These are phyloP conservation scores for Porites evermanni DNA, from an alignment of 92 coral and sea anemone genomes.

Conservation along the genomic window DNA sequence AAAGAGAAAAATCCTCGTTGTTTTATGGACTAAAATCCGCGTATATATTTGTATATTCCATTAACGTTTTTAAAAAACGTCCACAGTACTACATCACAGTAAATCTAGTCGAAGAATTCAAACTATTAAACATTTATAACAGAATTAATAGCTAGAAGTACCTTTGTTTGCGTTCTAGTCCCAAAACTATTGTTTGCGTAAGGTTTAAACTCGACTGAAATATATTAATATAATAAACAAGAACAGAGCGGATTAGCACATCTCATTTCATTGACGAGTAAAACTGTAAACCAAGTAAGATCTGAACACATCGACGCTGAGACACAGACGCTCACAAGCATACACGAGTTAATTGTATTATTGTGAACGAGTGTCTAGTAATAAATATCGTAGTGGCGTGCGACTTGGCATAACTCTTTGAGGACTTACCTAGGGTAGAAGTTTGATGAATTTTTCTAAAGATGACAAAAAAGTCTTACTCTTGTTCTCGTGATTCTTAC, in stretches of 20 bases:
- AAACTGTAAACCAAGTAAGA: slow-evolving; percentile 4
- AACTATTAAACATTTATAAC: neutral
- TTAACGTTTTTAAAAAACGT: neutral
- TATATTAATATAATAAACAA: slow-evolving; percentile 12
- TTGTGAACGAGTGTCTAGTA: neutral
- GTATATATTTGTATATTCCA: neutral
- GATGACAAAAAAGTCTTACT: neutral
- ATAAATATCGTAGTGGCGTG: neutral
- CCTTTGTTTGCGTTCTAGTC: slow-evolving; percentile 32
- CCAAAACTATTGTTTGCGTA: slow-evolving; percentile 14
- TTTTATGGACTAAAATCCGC: too few relatives aligned
- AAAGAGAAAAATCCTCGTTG: too few relatives aligned
- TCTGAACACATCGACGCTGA: neutral
- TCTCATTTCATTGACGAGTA: neutral
- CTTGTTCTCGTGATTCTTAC: slow-evolving; percentile 1
- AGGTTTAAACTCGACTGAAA: slow-evolving; percentile 2
- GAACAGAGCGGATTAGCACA: neutral
- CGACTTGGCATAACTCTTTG: neutral
- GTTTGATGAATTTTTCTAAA: neutral
- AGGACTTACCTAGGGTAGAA: neutral
- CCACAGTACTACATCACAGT: neutral
- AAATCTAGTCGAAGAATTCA: neutral
- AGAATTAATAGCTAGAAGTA: neutral
- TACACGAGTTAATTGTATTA: neutral
- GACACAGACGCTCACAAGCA: neutral